phyloP scores from a whole-genome alignment of 2,797 vertebrate species.

The Notolabrus celidotus region DNA sequence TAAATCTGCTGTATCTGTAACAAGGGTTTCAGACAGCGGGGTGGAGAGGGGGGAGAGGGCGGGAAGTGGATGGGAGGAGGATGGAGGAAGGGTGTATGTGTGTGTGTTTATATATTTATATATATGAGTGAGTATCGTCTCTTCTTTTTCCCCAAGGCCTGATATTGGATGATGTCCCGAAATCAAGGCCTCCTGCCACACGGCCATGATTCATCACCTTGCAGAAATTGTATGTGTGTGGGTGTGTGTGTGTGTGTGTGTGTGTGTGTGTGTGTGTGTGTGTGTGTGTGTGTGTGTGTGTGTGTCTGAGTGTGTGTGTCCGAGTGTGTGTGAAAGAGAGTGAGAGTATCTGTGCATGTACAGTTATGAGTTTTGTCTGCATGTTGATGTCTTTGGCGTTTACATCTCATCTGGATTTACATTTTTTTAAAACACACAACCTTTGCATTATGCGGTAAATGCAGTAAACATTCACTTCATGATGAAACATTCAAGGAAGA shows the following conservation, averaged over 20 bases:
- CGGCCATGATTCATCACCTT: constrained; percentile 74
- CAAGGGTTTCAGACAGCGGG: constrained; percentile 60
- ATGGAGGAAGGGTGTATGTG: constrained; percentile 4
- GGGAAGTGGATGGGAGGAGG: constrained; percentile 6
- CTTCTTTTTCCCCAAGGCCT: constrained; percentile 72
- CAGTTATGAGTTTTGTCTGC: no score
- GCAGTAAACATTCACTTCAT: no score
- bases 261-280: constrained; percentile 20
- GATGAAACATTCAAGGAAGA: no score
- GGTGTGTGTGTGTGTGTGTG: constrained; percentile 32
- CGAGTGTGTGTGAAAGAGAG: constrained; percentile 14
- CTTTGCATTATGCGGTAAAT: no score
- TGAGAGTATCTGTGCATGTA: constrained; percentile 5
- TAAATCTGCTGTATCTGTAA: constrained; percentile 76
- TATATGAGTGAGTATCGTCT: constrained; percentile 32
- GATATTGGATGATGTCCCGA: constrained; percentile 79
- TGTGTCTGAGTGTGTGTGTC: constrained; percentile 13
- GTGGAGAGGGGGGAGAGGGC: constrained; percentile 12
- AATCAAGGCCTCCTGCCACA: constrained; percentile 74
- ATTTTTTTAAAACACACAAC: no score
- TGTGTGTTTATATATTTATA: constrained; percentile 23
- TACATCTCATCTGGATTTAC: no score
- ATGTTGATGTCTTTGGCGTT: no score
- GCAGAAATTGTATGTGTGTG: constrained; percentile 31
- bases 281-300: constrained; percentile 32